Evolutionary conservation across 2,113 vertebrate species (phyloP).

Genomic region (human): DNA sequence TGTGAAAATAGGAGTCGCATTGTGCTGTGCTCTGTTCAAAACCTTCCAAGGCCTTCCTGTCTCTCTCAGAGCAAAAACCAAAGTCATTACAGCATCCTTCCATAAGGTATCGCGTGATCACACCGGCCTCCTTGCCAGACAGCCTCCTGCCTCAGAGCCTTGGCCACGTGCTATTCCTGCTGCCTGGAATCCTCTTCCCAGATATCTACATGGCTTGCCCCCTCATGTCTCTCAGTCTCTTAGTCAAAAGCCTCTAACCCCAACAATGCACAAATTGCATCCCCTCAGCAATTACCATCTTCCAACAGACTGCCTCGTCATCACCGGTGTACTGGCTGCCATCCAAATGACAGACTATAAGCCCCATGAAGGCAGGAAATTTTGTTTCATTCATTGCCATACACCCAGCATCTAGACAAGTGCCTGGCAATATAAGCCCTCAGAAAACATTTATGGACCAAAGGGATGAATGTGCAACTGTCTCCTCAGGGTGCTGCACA

Average conservation of each 20-base stretch:
- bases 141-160: not conserved
- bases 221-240: not conserved
- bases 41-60: not conserved
- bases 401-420: not conserved
- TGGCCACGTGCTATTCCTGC: not conserved
- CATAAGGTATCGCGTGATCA: not conserved
- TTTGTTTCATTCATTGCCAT: not conserved
- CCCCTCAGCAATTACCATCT: not conserved
- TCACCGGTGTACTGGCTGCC: not conserved
- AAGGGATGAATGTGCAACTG: not conserved
- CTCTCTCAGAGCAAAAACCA: not conserved
- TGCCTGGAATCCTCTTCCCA: not conserved
- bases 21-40: not conserved
- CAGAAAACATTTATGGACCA: not conserved
- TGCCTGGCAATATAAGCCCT: not conserved
- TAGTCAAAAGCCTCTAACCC: not conserved
- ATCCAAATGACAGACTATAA: not conserved
- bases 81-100: not conserved
- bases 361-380: not conserved
- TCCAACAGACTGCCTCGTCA: not conserved
- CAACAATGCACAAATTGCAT: no score
- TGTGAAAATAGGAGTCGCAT: not conserved
- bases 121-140: not conserved
- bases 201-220: not conserved
- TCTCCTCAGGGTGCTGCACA: not conserved